Base-by-base conservation (phyloP, 2,797 vertebrate genomes). In the Sebastes steindachneri region DNA sequence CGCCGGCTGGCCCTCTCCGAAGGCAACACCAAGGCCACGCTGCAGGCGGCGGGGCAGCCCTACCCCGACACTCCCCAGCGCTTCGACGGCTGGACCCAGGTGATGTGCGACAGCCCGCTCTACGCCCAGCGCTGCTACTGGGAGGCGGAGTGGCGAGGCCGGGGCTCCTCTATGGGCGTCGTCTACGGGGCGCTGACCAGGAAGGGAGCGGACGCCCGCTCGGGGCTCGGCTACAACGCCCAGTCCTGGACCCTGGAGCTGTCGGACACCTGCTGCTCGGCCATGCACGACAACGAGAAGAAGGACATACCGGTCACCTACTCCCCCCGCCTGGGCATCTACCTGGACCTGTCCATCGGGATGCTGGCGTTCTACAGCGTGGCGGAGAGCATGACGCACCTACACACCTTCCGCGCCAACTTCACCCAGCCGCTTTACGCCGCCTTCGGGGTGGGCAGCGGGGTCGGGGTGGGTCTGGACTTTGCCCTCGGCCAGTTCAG, bases 171-270 rank as follows among this genome's bases (percentile, higher is more conserved):
- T 0, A 54, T 96, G 69, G 96, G 95, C 3, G 93, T 96, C 9
- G 92, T 90, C 48, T 95, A 95, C 1, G 79, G 81, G 0, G 77
- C 95, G 0, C 51, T 96, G 76, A 68, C 2, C 65, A 88, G 95
- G 67, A 96, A 96, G 72, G 95, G 95, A 26, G 79, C 91, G 0
- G 96, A 96, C 3, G 88, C 93, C 8, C 79, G 89, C 11, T 93
- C 95, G 0, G 95, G 96, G 1, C 91, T 96, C 2, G 96, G 96
- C 1, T 96, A 96, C 90, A 97, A 97, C 53, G 90, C 88, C 26
- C 93, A 95, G 55, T 97, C 96, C 1, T 97, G 96, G 96, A 96
- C 94, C 59, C 81, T 96, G 89, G 96, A 96, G 93, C 90, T 96
- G 80, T 96, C 95, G 1, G 96, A 96, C 90, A 94, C 92, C 73